Percentiles rank a stretch among this genome's conserved stretches.
These are phyloP conservation scores for Pomatorhinus ruficollis DNA, from an alignment of 2,113 vertebrate genomes.

Conservation along the genomic window DNA sequence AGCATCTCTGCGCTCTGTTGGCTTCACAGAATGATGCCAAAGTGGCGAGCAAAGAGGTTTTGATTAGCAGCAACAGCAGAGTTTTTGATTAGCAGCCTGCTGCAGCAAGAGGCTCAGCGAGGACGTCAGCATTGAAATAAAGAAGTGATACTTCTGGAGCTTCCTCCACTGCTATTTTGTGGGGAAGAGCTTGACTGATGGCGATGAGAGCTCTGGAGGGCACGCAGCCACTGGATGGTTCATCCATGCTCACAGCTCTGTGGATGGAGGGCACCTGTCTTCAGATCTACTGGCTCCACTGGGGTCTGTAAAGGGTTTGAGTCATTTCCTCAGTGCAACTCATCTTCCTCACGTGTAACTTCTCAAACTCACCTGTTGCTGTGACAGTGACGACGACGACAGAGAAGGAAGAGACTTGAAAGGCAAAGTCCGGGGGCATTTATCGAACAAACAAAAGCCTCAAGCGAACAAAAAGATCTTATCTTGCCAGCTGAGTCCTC, in stretches of 20 bases:
- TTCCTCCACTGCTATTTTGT: background rate
- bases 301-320: background rate
- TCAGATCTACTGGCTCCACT: background rate
- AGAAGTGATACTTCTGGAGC: background rate
- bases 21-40: conserved; percentile 35
- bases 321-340: background rate
- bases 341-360: background rate
- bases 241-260: background rate
- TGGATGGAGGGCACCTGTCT: background rate
- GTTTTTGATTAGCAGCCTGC: conserved; percentile 53
- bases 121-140: conserved; percentile 31
- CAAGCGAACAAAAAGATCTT: background rate
- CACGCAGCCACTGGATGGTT: background rate
- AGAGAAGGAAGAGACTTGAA: background rate
- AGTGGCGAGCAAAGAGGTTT: conserved; percentile 26
- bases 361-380: background rate
- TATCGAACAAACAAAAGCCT: background rate
- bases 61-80: conserved; percentile 53
- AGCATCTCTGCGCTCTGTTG: conserved; percentile 11
- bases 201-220: background rate
- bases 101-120: conserved; percentile 38
- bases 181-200: background rate
- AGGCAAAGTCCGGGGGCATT: background rate
- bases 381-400: accelerated
- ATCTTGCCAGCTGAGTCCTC: background rate